These are phyloP conservation scores for Redunca redunca DNA, from an alignment of 2,113 vertebrate genomes.

Conservation along the genomic window DNA sequence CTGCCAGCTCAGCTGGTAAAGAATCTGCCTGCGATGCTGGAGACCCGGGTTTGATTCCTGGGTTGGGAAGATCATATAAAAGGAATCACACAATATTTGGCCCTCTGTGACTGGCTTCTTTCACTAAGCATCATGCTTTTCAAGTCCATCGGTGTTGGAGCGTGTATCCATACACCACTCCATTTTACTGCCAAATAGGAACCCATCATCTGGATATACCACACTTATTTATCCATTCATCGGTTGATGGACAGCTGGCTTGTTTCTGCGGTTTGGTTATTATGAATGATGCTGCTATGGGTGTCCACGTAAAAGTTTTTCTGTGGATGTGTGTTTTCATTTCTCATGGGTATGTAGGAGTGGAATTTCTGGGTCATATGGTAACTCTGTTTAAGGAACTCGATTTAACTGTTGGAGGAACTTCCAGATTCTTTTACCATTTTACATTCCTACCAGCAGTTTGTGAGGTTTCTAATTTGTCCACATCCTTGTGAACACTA, in stretches of 20 bases:
- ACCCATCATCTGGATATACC: too few species aligned
- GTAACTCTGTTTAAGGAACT: background rate
- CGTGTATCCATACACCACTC: fast-evolving
- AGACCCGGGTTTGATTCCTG: background rate
- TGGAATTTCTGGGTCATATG: background rate
- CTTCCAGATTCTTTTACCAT: background rate
- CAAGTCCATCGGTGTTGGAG: background rate
- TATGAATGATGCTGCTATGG: background rate
- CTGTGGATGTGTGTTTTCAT: background rate
- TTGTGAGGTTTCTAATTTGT: background rate
- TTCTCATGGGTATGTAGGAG: background rate
- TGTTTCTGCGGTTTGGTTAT: background rate
- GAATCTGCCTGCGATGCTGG: background rate
- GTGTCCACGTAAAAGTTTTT: fast-evolving
- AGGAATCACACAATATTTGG: background rate
- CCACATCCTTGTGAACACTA: background rate
- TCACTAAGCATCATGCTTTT: background rate
- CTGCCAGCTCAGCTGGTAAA: background rate
- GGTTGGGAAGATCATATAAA: background rate
- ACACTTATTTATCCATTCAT: background rate
- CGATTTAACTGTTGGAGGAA: background rate
- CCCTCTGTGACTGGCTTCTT: background rate
- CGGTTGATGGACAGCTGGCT: background rate
- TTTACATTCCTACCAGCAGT: background rate
- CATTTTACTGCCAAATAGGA: background rate